Evolutionary conservation across 2,113 vertebrate genomes (phyloP).

Genomic region (Malurus melanocephalus): DNA sequence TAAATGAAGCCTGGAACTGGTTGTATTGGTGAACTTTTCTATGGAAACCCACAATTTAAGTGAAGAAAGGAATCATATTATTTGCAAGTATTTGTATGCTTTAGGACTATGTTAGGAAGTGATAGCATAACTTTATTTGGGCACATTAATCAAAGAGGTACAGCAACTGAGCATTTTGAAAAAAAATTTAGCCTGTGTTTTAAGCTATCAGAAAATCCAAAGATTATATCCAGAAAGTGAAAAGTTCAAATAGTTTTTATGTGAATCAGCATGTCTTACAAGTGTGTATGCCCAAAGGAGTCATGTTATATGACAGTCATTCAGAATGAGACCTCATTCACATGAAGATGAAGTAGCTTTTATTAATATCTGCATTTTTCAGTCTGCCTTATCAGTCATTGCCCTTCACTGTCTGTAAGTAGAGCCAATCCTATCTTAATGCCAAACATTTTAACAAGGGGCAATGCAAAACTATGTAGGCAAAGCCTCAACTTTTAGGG

Average conservation of each 20-base stretch:
- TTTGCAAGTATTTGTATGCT: neutral
- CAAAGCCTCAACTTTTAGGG: neutral
- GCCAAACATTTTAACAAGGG: neutral
- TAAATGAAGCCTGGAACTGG: neutral
- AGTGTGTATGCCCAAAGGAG: neutral
- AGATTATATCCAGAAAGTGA: neutral
- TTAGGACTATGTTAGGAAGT: neutral
- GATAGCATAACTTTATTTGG: neutral
- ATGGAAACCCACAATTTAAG: neutral
- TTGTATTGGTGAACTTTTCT: neutral
- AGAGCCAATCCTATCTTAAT: neutral
- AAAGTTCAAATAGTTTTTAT: neutral
- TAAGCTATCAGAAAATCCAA: neutral
- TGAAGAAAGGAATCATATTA: neutral
- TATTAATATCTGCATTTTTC: neutral
- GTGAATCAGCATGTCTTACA: neutral
- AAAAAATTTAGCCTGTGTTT: neutral
- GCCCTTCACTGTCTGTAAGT: neutral
- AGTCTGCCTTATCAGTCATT: neutral
- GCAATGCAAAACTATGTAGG: neutral
- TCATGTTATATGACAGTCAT: neutral
- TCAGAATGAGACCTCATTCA: neutral
- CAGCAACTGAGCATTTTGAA: neutral
- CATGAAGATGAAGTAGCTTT: neutral
- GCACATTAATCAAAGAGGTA: neutral